These are phyloP conservation scores for Mastomys coucha DNA, from an alignment of 2,113 vertebrate species.

Conservation along the genomic window DNA sequence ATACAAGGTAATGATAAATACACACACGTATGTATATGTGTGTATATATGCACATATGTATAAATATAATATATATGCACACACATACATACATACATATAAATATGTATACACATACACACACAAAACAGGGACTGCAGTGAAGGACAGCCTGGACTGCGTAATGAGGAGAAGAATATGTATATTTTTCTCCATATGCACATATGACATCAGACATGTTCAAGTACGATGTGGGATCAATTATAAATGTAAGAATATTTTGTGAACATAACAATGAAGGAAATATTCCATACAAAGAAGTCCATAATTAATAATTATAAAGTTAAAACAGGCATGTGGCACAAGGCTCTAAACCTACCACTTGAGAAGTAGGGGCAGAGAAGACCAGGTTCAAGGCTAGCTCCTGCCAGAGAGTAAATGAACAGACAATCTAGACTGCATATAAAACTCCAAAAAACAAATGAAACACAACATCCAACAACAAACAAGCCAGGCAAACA, in stretches of 20 bases:
- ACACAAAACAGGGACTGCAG: not conserved
- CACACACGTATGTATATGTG: not conserved
- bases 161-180: not conserved
- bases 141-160: not conserved
- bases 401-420: not conserved
- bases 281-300: not conserved
- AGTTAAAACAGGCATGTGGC: not conserved
- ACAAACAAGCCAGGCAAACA: not conserved
- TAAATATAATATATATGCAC: not conserved
- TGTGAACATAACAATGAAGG: not conserved
- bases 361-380: not conserved
- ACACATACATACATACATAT: not conserved
- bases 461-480: not conserved
- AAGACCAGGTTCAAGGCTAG: not conserved
- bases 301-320: not conserved
- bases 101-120: not conserved
- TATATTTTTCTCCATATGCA: too few species aligned
- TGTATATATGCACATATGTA: not conserved
- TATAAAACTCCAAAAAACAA: not conserved
- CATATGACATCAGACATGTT: not conserved
- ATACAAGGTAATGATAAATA: not conserved
- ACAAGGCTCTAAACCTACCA: not conserved
- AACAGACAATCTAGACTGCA: not conserved
- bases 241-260: not conserved
- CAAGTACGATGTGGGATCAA: not conserved